A percentile compares a stretch with the other conserved stretches of the same genome.
Evolutionary conservation across 2,888 invertebrate species (phyloP).

Genomic region (Merodon equestris): DNA sequence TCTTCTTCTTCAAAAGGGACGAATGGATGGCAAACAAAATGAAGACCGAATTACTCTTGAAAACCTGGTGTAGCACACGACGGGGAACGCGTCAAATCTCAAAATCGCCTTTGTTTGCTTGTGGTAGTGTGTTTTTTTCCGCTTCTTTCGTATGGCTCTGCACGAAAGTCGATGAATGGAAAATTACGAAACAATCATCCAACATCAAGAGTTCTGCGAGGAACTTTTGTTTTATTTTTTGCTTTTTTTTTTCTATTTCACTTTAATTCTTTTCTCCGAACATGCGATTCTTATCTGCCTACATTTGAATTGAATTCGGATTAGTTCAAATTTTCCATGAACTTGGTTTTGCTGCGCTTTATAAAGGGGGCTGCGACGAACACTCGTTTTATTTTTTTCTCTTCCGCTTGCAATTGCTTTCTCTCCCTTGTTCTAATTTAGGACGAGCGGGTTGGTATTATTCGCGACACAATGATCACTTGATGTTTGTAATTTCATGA

Average conservation of each 20-base stretch:
- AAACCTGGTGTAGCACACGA: slow-evolving; percentile 4
- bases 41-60: slow-evolving; percentile 5
- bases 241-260: slow-evolving; percentile 23
- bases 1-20: neutral
- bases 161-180: slow-evolving; percentile 54
- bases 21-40: slow-evolving; percentile 40
- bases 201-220: slow-evolving; percentile 3
- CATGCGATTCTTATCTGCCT: no score
- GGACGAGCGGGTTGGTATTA: neutral
- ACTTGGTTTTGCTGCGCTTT: neutral
- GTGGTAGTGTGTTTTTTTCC: slow-evolving; percentile 44
- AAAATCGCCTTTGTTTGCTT: slow-evolving; percentile 7
- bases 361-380: slow-evolving; percentile 4
- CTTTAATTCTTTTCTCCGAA: no score
- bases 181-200: slow-evolving; percentile 65
- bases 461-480: slow-evolving; percentile 15
- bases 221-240: neutral
- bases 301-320: no score
- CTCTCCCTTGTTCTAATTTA: no score
- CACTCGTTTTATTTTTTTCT: slow-evolving; percentile 2
- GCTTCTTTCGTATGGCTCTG: slow-evolving; percentile 27
- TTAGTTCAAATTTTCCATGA: slow-evolving; percentile 29
- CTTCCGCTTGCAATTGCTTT: slow-evolving; percentile 10
- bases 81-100: slow-evolving; percentile 54
- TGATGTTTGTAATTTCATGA: slow-evolving; percentile 7